Base-by-base conservation (phyloP, 2,888 invertebrate genomes). In the Chironomus riparius region DNA sequence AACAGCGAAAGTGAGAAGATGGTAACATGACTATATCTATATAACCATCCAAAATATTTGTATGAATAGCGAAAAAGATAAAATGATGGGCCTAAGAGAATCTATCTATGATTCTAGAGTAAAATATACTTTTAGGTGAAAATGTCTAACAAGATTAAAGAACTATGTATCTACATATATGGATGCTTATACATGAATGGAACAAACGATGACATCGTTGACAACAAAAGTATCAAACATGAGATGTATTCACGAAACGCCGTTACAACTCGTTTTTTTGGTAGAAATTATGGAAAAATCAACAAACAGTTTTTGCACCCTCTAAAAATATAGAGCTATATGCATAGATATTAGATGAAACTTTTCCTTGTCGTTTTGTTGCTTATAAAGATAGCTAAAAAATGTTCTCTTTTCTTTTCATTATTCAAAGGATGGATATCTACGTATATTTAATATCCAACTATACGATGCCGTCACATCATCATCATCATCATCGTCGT, bases 201-300 rank as follows among this genome's bases (percentile, higher is more conserved):
- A 56, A 7, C 18, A 56, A 56, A 56, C 56, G 56, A 56, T 56
- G 56, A 6, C 56, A 56, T 56, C 56, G 56, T 18, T 6, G 5
- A 56, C 56, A 18, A 56, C 56, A 18, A 56, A 56, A 56, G 18
- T 56, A 56, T 56, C 56, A 56, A 56, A 56, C 15, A 56, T 18
- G 56, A 56, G 56, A 56, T 38, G 38, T 38, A 10, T 38, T 38
- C 38, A 38, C 38, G 38, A 38, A 38, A 38, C 38, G 38, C 38
- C 38, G 38, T 38, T 38, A 38, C 10, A 10, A 38, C 38, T 38
- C 38, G 38, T 38, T 38, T 38, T n/a, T 38, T 56, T 56, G 15
- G n/a, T 56, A n/a, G n/a, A 65, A 65, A 65, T 65, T 65, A 65
- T 65, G 65, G 65, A 65, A 65, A 65, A 65, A 65, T 65, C 65